Percentiles rank a stretch among this genome's conserved stretches.
Conservation (phyloP, 2,113 vertebrate genomes). For the cattle (Bos taurus) region DNA sequence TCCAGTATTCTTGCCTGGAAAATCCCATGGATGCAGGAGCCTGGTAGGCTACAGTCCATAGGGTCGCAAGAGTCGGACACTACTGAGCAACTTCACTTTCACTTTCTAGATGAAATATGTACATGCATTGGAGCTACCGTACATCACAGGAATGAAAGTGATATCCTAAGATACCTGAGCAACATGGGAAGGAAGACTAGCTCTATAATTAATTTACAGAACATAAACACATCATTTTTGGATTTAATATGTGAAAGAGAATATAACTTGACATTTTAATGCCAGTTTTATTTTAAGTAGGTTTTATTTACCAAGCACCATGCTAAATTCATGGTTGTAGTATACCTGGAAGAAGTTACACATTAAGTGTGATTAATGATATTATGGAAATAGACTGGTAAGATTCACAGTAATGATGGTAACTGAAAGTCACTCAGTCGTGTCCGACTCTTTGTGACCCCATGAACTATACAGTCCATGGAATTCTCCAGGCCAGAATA, state of each 20-base stretch:
- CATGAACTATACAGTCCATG: not conserved
- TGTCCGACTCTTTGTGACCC: not conserved
- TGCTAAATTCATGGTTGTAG: not conserved
- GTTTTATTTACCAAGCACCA: not conserved
- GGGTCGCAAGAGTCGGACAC: accelerated
- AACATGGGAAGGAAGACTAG: not conserved
- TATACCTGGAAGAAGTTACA: not conserved
- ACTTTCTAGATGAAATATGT: not conserved
- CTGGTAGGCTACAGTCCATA: not conserved
- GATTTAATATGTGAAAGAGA: not conserved
- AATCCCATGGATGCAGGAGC: not conserved
- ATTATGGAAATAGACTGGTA: not conserved
- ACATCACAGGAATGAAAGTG: not conserved
- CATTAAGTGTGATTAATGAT: not conserved
- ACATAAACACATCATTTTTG: not conserved
- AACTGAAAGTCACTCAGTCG: not conserved
- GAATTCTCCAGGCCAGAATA: too few relatives aligned
- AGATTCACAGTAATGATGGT: not conserved
- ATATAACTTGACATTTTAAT: not conserved
- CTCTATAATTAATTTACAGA: not conserved
- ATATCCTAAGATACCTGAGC: not conserved
- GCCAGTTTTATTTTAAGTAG: not conserved
- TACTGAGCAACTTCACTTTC: not conserved
- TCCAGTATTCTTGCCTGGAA: not conserved
- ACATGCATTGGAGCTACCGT: too few relatives aligned